Evolutionary conservation across 2,888 invertebrate genomes (phyloP).

Genomic region (Mesodorylaimus sp.): DNA sequence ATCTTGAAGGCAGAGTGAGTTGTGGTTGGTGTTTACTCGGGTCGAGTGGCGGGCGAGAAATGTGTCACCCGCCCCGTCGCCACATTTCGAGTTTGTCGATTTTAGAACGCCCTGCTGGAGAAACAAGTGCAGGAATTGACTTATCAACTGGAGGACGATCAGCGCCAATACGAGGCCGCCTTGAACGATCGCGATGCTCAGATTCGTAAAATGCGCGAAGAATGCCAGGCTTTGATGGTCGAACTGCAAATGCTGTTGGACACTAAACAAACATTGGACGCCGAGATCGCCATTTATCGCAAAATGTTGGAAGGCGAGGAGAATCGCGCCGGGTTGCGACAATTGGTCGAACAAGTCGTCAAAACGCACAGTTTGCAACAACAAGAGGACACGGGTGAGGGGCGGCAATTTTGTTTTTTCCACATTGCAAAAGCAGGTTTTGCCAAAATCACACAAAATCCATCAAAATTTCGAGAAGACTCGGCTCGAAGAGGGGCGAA

Average conservation of each 20-base stretch:
- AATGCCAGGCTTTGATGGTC: constrained; percentile 32
- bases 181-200: constrained; percentile 29
- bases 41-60: too few relatives aligned
- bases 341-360: constrained; percentile 30
- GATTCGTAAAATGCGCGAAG: constrained; percentile 30
- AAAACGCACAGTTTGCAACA: constrained; percentile 26
- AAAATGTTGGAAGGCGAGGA: constrained; percentile 41
- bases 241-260: constrained; percentile 33
- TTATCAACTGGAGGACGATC: constrained; percentile 36
- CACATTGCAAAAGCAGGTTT: too few relatives aligned
- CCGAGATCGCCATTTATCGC: constrained; percentile 41
- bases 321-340: constrained; percentile 31
- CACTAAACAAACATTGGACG: constrained; percentile 39
- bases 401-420: background rate
- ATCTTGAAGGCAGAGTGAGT: constrained; percentile 37
- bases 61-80: too few relatives aligned
- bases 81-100: constrained; percentile 6
- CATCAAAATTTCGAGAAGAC: too few relatives aligned
- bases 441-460: too few relatives aligned
- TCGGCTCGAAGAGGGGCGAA: too few relatives aligned
- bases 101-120: constrained; percentile 36
- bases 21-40: too few relatives aligned
- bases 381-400: constrained; percentile 21
- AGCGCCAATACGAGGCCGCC: constrained; percentile 35
- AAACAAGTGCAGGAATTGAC: constrained; percentile 36